Conservation (phyloP, 2,888 invertebrate species). For the Apotomis capreana region DNA sequence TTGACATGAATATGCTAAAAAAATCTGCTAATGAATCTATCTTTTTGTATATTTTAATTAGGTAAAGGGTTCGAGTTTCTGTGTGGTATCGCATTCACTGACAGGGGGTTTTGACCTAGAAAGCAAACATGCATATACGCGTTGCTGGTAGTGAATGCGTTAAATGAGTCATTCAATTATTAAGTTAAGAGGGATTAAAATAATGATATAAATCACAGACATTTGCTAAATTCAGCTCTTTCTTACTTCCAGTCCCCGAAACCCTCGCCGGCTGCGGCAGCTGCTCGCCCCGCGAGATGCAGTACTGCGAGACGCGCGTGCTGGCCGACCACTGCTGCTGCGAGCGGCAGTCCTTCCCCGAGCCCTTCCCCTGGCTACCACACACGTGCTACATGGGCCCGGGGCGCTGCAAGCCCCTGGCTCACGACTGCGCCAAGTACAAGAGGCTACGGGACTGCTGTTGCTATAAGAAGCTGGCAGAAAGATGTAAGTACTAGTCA, state of each 20-base stretch:
- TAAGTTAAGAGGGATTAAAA: too few species aligned
- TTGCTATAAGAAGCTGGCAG: slow-evolving; percentile 84
- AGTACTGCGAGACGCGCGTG: slow-evolving; percentile 85
- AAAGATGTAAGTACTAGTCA: slow-evolving; percentile 80
- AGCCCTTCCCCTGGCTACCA: slow-evolving; percentile 86
- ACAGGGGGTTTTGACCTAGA: too few species aligned
- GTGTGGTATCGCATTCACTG: too few species aligned
- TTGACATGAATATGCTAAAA: too few species aligned
- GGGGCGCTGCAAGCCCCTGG: slow-evolving; percentile 83
- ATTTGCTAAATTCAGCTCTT: not conserved
- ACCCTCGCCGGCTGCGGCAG: slow-evolving; percentile 82
- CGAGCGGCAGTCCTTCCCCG: slow-evolving; percentile 83
- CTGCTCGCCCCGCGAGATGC: slow-evolving; percentile 84
- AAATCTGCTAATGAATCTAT: too few species aligned
- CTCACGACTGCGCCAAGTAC: slow-evolving; percentile 85
- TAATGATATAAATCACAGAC: too few species aligned
- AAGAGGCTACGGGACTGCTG: slow-evolving; percentile 85
- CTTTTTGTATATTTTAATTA: too few species aligned
- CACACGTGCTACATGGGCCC: slow-evolving; percentile 87
- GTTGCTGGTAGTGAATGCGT: too few species aligned
- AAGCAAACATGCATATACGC: too few species aligned
- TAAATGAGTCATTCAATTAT: too few species aligned
- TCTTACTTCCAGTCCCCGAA: slow-evolving; percentile 56
- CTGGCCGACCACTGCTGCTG: slow-evolving; percentile 82
- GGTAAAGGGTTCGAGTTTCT: too few species aligned